Percentiles rank a stretch among this genome's conserved stretches.
phyloP scores from a whole-genome alignment of 92 coral and sea anemone species.

The Porites lobata region DNA sequence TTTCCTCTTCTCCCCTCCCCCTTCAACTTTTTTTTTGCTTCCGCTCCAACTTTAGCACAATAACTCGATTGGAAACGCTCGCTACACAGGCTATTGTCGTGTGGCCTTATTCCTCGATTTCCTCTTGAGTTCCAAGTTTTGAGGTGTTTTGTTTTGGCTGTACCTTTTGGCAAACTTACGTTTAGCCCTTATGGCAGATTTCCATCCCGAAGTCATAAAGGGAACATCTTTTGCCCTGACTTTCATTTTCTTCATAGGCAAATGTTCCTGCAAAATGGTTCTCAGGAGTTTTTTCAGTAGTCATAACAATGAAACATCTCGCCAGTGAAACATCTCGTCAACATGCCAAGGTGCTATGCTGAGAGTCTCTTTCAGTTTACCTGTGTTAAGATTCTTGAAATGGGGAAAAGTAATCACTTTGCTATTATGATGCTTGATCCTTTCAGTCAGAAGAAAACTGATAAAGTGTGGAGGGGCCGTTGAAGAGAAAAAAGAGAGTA shows the following conservation, averaged over 20 bases:
- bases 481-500: no score
- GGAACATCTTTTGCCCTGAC: conserved; percentile 20
- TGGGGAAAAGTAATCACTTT: neutral
- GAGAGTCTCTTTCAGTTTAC: conserved; percentile 23
- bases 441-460: neutral
- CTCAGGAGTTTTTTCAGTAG: conserved; percentile 37
- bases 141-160: conserved; percentile 30
- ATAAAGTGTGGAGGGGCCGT: no score
- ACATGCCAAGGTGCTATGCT: conserved; percentile 9
- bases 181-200: conserved; percentile 43
- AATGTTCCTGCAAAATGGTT: conserved; percentile 4
- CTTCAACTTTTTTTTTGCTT: no score
- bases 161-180: conserved; percentile 21
- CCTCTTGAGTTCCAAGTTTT: conserved; percentile 54
- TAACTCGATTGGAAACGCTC: no score
- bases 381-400: conserved; percentile 16
- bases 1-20: no score
- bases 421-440: neutral
- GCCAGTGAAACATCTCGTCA: conserved; percentile 29
- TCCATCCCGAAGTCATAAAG: conserved; percentile 27
- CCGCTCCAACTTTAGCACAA: no score
- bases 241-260: conserved; percentile 46
- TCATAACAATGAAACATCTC: conserved; percentile 38
- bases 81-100: neutral
- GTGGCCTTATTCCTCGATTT: conserved; percentile 50